Conservation (phyloP, 2,113 vertebrate genomes). For the Anseranas semipalmata region DNA sequence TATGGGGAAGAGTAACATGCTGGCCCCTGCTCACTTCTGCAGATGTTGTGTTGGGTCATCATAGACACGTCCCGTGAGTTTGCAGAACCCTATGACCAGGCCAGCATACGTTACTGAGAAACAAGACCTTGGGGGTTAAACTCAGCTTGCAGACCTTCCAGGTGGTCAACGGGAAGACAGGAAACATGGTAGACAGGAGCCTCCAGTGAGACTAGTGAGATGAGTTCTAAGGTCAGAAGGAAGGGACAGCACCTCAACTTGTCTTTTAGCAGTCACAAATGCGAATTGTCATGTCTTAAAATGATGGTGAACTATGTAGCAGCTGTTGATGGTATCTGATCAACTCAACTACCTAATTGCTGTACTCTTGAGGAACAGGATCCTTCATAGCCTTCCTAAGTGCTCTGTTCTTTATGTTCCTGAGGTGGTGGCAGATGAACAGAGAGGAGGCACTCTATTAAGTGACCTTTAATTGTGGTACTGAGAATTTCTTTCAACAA, state of each 20-base stretch:
- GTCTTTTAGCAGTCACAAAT: background rate
- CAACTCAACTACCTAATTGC: background rate
- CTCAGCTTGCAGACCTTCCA: background rate
- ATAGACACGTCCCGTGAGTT: background rate
- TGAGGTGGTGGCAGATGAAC: background rate
- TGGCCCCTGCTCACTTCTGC: background rate
- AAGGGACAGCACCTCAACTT: background rate
- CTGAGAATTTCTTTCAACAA: background rate
- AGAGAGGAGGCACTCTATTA: background rate
- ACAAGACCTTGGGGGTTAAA: background rate
- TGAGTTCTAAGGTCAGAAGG: background rate
- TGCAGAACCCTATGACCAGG: background rate
- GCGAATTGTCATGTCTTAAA: background rate
- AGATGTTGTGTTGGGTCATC: background rate
- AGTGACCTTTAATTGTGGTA: background rate
- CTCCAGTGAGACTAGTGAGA: background rate
- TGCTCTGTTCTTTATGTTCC: background rate
- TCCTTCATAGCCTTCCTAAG: background rate
- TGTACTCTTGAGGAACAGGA: background rate
- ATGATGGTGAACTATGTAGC: background rate
- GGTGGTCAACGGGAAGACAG: background rate
- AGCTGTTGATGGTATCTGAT: background rate
- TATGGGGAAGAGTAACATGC: background rate
- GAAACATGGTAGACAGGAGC: background rate
- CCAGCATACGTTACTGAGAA: background rate